Base-by-base conservation (phyloP, 2,113 vertebrate species). In the Rhabdomys dilectus region DNA sequence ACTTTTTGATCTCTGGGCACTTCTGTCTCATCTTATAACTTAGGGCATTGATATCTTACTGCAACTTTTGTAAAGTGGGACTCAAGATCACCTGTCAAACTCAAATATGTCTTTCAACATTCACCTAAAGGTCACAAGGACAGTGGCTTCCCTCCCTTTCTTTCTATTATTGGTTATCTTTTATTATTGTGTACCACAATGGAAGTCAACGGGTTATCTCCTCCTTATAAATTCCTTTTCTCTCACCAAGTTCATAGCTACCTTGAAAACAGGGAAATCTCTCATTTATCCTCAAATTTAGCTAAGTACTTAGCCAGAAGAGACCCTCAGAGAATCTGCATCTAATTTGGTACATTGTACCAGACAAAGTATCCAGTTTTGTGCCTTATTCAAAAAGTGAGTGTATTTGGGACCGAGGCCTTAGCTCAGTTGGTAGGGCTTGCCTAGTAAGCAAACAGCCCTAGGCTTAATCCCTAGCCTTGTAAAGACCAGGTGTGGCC, bases 241-340 rank as follows among this genome's bases (percentile, higher is more conserved):
- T 48, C 24, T 36, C 5, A 86, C 39, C 64, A 84, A 72, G 60
- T 3, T 84, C 58, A 89, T 2, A 3, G 62, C 53, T 36, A 88
- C 11, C 36, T 81, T 96, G 36, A 80, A 96, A 91, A 88, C 9
- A 89, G 34, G 36, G 13, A 95, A 81, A 86, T 95, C 48, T 76
- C 88, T 95, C 68, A 15, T 56, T 94, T 26, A 91, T 93, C 29
- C 39, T 29, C 16, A 86, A 66, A 70, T 3, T 3, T 76, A 88
- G n/a, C 70, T 36, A 92, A 88, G 53, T 68, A 58, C 17, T 51
- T 91, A 39, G 16, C 48, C 51, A 56, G 70, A 66, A 64, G 16
- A 31, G 56, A 13, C 45, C 85, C 68, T 96, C 68, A 80, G 39
- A 88, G 89, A 89, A 85, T 56, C 5, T 70, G 34, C 29, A 9